Percentiles rank a stretch among this genome's conserved stretches.
phyloP scores from a whole-genome alignment of 2,113 vertebrate species.

The Tachuris rubrigastra region DNA sequence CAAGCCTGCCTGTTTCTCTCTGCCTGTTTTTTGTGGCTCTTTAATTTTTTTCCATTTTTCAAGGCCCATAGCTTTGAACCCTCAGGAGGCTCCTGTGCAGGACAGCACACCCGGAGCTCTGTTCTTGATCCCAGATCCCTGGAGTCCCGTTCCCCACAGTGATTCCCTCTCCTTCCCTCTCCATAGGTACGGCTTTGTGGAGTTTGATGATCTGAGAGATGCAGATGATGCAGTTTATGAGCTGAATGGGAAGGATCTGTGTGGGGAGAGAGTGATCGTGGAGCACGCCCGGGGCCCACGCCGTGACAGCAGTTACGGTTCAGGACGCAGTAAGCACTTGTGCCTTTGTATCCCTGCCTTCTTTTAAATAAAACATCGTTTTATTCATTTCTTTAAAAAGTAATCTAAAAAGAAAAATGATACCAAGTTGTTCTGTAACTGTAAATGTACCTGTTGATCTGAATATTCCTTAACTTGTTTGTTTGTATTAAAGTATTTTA shows the following conservation, averaged over 20 bases:
- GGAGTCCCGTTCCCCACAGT: not conserved
- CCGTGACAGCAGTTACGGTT: conserved; percentile 87
- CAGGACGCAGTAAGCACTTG: conserved; percentile 90
- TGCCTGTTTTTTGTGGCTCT: not conserved
- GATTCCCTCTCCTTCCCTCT: not conserved
- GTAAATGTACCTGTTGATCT: conserved; percentile 65
- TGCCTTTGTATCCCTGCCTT: conserved; percentile 57
- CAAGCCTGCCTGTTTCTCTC: not conserved
- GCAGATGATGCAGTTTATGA: conserved; percentile 97
- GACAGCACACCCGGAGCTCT: accelerated
- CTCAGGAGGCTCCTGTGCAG: not conserved
- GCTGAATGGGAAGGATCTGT: conserved; percentile 95
- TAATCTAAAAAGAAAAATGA: conserved; percentile 2
- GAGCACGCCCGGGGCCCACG: conserved; percentile 85
- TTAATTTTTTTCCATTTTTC: accelerated
- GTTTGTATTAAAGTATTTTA: conserved; percentile 66
- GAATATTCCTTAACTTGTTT: conserved; percentile 52
- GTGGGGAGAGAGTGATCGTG: conserved; percentile 89
- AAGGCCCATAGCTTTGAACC: not conserved
- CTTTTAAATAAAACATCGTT: conserved; percentile 37
- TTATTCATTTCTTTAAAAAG: not conserved
- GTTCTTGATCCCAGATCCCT: not conserved
- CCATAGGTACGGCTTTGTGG: conserved; percentile 93
- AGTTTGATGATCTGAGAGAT: conserved; percentile 95
- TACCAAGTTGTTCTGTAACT: conserved; percentile 59